These are phyloP conservation scores for Busseola fusca DNA, from an alignment of 2,888 invertebrate genomes.

Conservation along the genomic window DNA sequence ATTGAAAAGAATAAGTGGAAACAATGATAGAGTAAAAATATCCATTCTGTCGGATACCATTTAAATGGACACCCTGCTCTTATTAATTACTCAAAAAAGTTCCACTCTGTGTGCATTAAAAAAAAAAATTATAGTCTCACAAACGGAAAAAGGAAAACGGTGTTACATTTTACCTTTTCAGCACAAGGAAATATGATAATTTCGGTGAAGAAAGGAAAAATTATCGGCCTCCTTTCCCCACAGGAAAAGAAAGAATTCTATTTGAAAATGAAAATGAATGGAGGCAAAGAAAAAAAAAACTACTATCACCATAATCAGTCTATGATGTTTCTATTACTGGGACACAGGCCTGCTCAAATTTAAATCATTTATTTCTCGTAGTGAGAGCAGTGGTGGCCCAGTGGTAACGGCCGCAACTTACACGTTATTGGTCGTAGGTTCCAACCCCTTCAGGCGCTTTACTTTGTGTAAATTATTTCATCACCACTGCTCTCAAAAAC, in stretches of 20 bases:
- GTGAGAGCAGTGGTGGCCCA: too few relatives aligned
- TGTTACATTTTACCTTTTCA: slow-evolving; percentile 46
- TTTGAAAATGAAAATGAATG: slow-evolving; percentile 37
- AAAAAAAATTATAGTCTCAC: slow-evolving; percentile 42
- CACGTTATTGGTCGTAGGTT: too few relatives aligned
- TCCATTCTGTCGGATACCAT: slow-evolving; percentile 11
- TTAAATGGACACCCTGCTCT: slow-evolving; percentile 35
- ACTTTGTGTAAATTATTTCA: too few relatives aligned
- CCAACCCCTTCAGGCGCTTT: too few relatives aligned
- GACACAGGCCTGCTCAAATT: background rate
- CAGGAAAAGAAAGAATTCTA: slow-evolving; percentile 19
- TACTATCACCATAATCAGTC: background rate
- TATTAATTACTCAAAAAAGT: slow-evolving; percentile 31
- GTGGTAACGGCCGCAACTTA: too few relatives aligned
- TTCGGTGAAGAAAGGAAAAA: slow-evolving; percentile 41
- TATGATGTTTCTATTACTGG: background rate
- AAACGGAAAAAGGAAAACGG: slow-evolving; percentile 49
- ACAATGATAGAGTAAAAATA: slow-evolving; percentile 22
- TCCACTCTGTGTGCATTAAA: slow-evolving; percentile 20
- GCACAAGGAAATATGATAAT: slow-evolving; percentile 46
- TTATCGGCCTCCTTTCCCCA: slow-evolving; percentile 25
- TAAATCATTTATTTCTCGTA: too few relatives aligned
- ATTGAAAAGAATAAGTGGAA: background rate
- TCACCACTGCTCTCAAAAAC: too few relatives aligned
- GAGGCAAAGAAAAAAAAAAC: slow-evolving; percentile 23